These are phyloP conservation scores for Oxyura jamaicensis DNA, from an alignment of 2,113 vertebrate genomes.

Conservation along the genomic window DNA sequence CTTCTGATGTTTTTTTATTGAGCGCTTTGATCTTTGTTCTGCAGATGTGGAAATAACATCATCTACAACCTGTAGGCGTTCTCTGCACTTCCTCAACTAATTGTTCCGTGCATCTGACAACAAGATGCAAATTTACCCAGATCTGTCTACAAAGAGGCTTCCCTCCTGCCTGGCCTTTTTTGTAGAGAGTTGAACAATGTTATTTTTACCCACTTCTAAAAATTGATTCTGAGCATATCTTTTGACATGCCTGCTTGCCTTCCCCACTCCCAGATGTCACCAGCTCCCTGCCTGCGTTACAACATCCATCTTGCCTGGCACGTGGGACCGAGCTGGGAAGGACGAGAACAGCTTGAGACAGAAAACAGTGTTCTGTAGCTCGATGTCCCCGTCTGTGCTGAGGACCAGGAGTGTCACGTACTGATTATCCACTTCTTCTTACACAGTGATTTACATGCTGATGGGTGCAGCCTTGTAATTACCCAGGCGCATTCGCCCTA, in stretches of 20 bases:
- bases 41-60: conserved; percentile 19
- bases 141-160: conserved; percentile 15
- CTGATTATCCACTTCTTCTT: not conserved
- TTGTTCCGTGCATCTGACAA: conserved; percentile 16
- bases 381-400: not conserved
- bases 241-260: not conserved
- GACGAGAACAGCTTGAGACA: not conserved
- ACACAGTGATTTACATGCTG: not conserved
- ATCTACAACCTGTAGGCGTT: conserved; percentile 42
- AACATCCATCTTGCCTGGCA: not conserved
- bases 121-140: conserved; percentile 46
- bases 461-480: not conserved
- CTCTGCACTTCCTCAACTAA: not conserved
- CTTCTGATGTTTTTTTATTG: conserved; percentile 31
- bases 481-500: accelerated
- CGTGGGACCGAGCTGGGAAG: not conserved
- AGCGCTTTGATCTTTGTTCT: conserved; percentile 55
- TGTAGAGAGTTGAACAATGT: not conserved
- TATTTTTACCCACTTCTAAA: conserved; percentile 46
- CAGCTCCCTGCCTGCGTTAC: not conserved
- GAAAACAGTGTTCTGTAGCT: not conserved
- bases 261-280: not conserved
- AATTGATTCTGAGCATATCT: not conserved
- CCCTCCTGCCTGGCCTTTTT: not conserved
- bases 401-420: not conserved